These are phyloP conservation scores for Conus canariensis DNA, from an alignment of 2,888 invertebrate species.

Conservation along the genomic window DNA sequence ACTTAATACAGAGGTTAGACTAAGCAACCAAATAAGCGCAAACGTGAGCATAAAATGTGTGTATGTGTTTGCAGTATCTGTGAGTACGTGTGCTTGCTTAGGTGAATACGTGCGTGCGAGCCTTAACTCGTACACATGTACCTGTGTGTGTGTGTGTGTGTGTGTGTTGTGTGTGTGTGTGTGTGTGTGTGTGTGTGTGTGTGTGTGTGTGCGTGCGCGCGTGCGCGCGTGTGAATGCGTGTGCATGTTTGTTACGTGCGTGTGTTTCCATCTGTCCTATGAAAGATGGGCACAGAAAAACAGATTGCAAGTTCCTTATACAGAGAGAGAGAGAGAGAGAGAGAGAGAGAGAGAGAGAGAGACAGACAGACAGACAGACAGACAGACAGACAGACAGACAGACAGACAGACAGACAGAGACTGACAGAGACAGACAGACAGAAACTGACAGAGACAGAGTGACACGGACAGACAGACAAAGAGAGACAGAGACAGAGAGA, in stretches of 20 bases:
- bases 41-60: too few relatives aligned
- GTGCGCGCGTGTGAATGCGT: neutral
- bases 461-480: neutral
- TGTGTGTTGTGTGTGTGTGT: neutral
- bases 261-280: too few relatives aligned
- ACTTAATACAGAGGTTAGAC: too few relatives aligned
- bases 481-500: neutral
- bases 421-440: neutral
- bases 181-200: neutral
- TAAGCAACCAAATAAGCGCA: too few relatives aligned
- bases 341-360: neutral
- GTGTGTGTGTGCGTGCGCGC: neutral
- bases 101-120: neutral
- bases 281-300: too few relatives aligned
- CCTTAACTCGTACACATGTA: neutral
- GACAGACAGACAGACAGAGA: neutral
- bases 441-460: neutral
- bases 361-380: neutral
- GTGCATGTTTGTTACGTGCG: neutral
- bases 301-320: too few relatives aligned
- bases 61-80: too few relatives aligned
- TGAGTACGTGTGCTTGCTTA: too few relatives aligned
- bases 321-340: too few relatives aligned
- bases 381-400: neutral
- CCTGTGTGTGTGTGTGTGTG: neutral